Percentiles rank a stretch among this genome's conserved stretches.
Evolutionary conservation across 2,888 invertebrate species (phyloP).

Genomic region (Thelaira solivaga): DNA sequence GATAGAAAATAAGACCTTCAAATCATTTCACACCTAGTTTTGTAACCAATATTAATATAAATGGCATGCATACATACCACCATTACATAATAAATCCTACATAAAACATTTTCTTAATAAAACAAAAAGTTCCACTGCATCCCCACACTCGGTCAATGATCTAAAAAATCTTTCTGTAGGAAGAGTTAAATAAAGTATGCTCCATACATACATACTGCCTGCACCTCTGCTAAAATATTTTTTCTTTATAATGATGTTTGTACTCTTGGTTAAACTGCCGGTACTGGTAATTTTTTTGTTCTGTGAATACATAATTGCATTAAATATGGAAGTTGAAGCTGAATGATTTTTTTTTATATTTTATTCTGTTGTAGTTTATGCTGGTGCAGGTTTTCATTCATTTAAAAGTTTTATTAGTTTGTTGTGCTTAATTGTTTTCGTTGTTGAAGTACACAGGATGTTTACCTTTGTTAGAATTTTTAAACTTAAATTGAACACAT

Average conservation of each 20-base stretch:
- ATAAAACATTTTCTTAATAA: background rate
- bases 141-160: conserved; percentile 15
- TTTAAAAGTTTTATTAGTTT: background rate
- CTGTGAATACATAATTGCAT: conserved; percentile 13
- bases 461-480: background rate
- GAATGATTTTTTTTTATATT: background rate
- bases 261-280: background rate
- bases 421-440: background rate
- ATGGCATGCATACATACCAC: too few species aligned
- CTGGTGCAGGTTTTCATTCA: too few species aligned
- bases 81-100: background rate
- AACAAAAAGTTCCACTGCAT: too few species aligned
- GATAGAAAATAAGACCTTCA: too few species aligned
- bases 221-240: background rate
- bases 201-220: too few species aligned
- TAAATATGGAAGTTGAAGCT: conserved; percentile 15
- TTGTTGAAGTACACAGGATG: background rate
- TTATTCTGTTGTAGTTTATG: background rate
- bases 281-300: background rate
- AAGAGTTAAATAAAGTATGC: background rate
- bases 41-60: too few species aligned
- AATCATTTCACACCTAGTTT: too few species aligned
- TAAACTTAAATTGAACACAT: background rate
- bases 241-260: background rate
- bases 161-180: conserved; percentile 2